These are phyloP conservation scores for Drosophila mauritiana DNA, from an alignment of 1,140 invertebrate species.

Conservation along the genomic window DNA sequence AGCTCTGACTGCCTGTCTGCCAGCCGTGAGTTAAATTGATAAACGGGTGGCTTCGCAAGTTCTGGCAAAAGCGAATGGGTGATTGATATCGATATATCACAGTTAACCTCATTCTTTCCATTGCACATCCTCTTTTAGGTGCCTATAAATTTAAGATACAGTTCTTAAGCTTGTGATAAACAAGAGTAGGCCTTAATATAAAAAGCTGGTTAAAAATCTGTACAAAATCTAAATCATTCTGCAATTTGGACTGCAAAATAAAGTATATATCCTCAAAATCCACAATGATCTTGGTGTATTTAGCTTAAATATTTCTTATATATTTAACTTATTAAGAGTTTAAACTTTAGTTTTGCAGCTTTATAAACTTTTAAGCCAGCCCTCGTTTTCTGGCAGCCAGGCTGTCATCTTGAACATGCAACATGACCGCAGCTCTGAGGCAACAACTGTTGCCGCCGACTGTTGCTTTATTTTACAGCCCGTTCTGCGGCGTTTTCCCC, in stretches of 20 bases:
- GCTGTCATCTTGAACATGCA: constrained; percentile 49
- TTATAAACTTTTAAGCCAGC: neutral
- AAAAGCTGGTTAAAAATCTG: no score
- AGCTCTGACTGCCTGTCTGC: constrained; percentile 28
- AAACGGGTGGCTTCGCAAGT: constrained; percentile 43
- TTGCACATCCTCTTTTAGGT: no score
- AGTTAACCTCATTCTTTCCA: no score
- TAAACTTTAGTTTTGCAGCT: neutral
- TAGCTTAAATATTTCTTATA: no score
- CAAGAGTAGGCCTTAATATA: no score
- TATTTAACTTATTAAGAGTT: neutral
- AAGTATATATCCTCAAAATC: no score
- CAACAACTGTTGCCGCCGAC: constrained; percentile 50
- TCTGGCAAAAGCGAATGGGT: neutral
- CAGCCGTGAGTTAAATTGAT: constrained; percentile 62
- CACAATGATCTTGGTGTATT: no score
- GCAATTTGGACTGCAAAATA: no score
- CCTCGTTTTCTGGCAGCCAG: constrained; percentile 48
- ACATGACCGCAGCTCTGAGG: constrained; percentile 62
- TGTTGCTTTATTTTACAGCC: constrained; percentile 75
- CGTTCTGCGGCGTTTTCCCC: constrained; percentile 31
- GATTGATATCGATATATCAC: neutral
- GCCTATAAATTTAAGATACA: no score
- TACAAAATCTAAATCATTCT: no score
- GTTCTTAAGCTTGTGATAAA: no score